phyloP scores from a whole-genome alignment of 2,797 vertebrate genomes.

The Pangasius djambal region DNA sequence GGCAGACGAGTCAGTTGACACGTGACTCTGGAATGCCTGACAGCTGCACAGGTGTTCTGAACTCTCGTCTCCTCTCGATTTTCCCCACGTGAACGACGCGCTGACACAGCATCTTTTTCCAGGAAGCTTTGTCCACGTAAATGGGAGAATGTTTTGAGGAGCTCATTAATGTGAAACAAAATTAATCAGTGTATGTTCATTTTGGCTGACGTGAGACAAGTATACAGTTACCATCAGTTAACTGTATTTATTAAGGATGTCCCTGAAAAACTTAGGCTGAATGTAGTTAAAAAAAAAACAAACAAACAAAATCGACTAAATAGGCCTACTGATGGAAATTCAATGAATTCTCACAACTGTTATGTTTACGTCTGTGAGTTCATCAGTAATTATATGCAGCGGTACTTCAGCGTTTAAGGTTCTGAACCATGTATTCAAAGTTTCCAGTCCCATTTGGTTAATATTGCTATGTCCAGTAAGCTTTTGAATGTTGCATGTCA shows the following conservation, averaged over 20 bases:
- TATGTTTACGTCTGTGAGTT: background rate
- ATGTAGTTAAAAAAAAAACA: background rate
- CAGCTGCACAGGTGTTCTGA: background rate
- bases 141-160: background rate
- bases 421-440: background rate
- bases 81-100: background rate
- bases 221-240: background rate
- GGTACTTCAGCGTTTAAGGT: background rate
- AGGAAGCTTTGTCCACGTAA: background rate
- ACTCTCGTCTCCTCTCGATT: background rate
- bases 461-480: background rate
- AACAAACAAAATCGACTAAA: too few relatives aligned
- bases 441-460: background rate
- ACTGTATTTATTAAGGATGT: background rate
- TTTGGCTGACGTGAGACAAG: background rate
- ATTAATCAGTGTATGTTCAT: background rate
- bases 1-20: background rate
- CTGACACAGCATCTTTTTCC: background rate
- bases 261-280: background rate
- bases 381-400: background rate
- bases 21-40: background rate
- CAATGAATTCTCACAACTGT: background rate
- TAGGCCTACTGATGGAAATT: background rate
- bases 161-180: background rate
- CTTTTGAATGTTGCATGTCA: background rate